Base-by-base conservation (phyloP, 2,888 invertebrate species). In the Orchesella flavescens region DNA sequence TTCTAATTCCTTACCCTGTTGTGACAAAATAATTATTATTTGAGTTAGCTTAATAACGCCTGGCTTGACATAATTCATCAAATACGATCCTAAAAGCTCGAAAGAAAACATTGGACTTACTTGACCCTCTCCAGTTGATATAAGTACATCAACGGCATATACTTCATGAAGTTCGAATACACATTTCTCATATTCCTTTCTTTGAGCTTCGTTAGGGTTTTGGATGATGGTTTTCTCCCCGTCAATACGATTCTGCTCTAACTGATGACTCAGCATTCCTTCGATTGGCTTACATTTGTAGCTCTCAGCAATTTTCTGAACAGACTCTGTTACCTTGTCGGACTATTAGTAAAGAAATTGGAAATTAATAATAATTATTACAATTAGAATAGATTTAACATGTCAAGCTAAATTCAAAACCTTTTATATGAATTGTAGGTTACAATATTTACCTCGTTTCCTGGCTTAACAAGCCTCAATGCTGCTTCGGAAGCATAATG, bases 221-320 rank as follows among this genome's bases (percentile, higher is more conserved):
- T 98, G 96, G 89, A 97, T 97, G 88, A 97, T 96, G 24, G 96
- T 95, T 91, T 99, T 99, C 89, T 98, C 98, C 19, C 99, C 99
- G 91, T 99, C 98, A 90, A 98, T 98, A 90, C 96, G 95, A 91
- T 96, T 96, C 90, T 97, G 97, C 91, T 98, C 97, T 87, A 99
- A 91, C 90, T 99, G 97, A 91, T 99, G 98, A 89, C 96, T 96
- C 74, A 96, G 92, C 96, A 96, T 96, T 87, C 96, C 98, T 91
- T 99, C 99, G 73, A 99, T 95, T 34, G 99, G 99, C 91, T 98
- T 99, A 91, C 99, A 99, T 89, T 96, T 96, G 91, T 93, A 99
- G 68, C 95, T 93, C 87, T 97, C 96, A 87, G 97, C 95, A 87
- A 97, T 94, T 91, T 97, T 97, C 91, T 97, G 96, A 83, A 98